Base-by-base conservation (phyloP, 2,888 invertebrate genomes). In the Platycheirus rosarum region DNA sequence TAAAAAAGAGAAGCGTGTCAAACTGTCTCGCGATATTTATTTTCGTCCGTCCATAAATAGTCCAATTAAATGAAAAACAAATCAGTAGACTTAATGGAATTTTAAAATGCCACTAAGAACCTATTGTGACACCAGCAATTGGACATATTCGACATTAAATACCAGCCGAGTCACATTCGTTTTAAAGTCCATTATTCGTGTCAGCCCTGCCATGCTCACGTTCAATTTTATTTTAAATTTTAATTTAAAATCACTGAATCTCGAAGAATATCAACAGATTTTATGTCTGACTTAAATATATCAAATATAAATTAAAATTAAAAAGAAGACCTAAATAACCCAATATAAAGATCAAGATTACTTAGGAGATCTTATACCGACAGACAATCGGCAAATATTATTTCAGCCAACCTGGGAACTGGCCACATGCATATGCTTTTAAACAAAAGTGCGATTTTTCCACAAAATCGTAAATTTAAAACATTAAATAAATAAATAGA, bases 31-130 rank as follows among this genome's bases (percentile, higher is more conserved):
- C 11, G 14, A 42, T 46, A 40, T 79, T 75, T 70, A 75, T 80
- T 75, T 69, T 23, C 44, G 60, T 70, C 42, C 44, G 8, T 13
- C 71, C 62, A 63, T 63, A 82, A 76, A 82, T 82, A 82, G 62
- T 55, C 68, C 55, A 74, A 69, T 69, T 79, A 49, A 18, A 49
- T 23, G 16, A 35, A 44, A 51, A 71, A 65, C 74, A 82, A 76
- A 71, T 71, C 76, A 71, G 40, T 23, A 37, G 53, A 51, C 55
- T 82, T 82, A 82, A 82, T 76, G 82, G 82, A 82, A 76, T 82
- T 66, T 82, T 35, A 76, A 76, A 76, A 76, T 63, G 62, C 71
- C 80, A 80, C 71, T 57, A 71, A 62, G 44, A 76, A 71, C 69
- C 80, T 66, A 48, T 75, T 70, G 60, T 75, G 82, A 71, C 76